Base-by-base conservation (phyloP, 2,888 invertebrate genomes). In the Seira ritae region DNA sequence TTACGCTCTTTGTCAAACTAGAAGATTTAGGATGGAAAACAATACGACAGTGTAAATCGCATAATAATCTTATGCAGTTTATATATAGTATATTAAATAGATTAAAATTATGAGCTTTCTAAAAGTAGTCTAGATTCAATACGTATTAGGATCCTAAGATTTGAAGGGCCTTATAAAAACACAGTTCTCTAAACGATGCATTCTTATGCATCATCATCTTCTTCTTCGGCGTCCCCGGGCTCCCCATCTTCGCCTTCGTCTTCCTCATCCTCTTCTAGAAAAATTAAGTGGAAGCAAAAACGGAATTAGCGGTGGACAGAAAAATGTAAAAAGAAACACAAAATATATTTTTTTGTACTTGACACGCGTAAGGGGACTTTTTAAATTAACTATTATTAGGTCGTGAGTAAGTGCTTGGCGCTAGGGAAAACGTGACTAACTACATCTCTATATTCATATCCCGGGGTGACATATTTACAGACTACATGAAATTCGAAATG, bases 201-300 rank as follows among this genome's bases (percentile, higher is more conserved):
- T 80, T 87, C 87, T 90, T 90, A 90, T 89, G 90, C 94, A 89
- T 93, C 92, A 87, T 92, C 92, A 42, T 92, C 94, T 90, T 94
- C 92, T 37, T 90, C 90, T 89, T 94, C 94, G n/a, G 94, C 94
- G 86, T 93, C 93, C 75, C 92, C 93, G 86, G 93, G 94, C 20
- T 92, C 94, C 66, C 93, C 94, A 8, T 93, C 94, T 66, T 94
- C 94, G 69, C 93, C 93, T 84, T 93, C 93, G 80, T 92, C 93
- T 82, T 92, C 93, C n/a, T 90, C 93, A 93, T 88, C 93, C 87
- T 90, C 89, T 89, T 89, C 86, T 86, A 86, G 74, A 87, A 76
- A 85, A 86, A 60, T 62, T 71, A 76, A 76, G 68, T 77, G 77
- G 77, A 83, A 73, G 73, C 20, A 50, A 70, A 31, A 79, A 22